Conservation (phyloP, 2,113 vertebrate genomes). For the Pristiophorus japonicus region DNA sequence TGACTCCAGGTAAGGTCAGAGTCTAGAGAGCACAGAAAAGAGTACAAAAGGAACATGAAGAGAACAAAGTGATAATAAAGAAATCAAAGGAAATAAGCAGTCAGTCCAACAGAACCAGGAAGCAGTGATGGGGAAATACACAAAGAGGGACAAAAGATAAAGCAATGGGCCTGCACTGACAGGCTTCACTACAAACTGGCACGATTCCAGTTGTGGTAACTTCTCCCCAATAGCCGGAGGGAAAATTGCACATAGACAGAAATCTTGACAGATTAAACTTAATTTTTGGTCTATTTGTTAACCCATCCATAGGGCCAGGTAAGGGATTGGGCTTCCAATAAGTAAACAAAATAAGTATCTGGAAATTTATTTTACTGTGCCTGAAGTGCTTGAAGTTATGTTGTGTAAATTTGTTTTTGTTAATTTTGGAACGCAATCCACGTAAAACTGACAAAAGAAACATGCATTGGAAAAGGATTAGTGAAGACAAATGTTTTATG, state of each 20-base stretch:
- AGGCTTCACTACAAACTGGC: neutral
- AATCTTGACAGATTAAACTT: constrained; percentile 30
- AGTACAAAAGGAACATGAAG: neutral
- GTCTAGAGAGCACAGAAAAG: neutral
- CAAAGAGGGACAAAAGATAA: neutral
- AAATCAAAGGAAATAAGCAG: constrained; percentile 7
- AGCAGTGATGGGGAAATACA: neutral
- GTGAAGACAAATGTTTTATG: constrained; percentile 10
- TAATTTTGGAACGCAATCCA: neutral
- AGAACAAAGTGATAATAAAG: neutral
- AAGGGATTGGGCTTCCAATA: neutral
- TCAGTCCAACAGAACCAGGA: neutral
- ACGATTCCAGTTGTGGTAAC: neutral
- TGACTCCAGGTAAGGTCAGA: neutral
- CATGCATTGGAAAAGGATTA: neutral
- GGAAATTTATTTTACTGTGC: neutral
- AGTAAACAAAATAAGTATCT: neutral
- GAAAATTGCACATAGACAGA: neutral
- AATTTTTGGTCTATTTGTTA: constrained; percentile 1
- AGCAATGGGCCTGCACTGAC: neutral
- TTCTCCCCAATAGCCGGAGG: constrained; percentile 21
- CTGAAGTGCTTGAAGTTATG: neutral
- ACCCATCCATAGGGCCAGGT: neutral
- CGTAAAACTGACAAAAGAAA: constrained; percentile 1
- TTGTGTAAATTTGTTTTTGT: neutral